phyloP scores from a whole-genome alignment of 2,888 invertebrate genomes.

The Sialis lutaria region DNA sequence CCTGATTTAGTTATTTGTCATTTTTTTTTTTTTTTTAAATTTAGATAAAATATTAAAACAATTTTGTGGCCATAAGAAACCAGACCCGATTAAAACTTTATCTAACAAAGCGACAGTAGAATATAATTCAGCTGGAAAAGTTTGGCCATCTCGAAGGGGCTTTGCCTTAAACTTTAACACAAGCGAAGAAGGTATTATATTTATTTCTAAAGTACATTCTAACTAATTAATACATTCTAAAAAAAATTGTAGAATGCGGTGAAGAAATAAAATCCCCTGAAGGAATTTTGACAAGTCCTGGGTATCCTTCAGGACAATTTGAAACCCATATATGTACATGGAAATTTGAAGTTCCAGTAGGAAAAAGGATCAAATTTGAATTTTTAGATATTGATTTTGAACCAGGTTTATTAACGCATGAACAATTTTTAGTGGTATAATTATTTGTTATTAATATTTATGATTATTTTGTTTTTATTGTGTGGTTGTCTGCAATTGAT shows the following conservation, averaged over 20 bases:
- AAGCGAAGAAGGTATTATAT: neutral
- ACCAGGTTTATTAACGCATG: conserved; percentile 6
- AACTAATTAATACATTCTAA: neutral
- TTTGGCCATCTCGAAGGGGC: neutral
- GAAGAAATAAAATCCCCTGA: conserved; percentile 31
- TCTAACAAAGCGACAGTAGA: too few relatives aligned
- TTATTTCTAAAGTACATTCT: neutral
- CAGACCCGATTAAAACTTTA: too few relatives aligned
- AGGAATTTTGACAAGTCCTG: conserved; percentile 53
- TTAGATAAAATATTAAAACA: too few relatives aligned
- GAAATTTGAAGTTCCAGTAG: conserved; percentile 46
- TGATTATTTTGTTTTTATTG: too few relatives aligned
- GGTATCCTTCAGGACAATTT: conserved; percentile 42
- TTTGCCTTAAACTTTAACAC: neutral
- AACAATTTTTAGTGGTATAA: conserved; percentile 5
- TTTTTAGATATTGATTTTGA: conserved; percentile 43
- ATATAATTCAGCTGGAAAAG: too few relatives aligned
- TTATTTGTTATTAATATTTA: neutral
- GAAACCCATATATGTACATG: conserved; percentile 40
- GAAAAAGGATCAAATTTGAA: conserved; percentile 42
- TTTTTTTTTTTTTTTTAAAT: too few relatives aligned
- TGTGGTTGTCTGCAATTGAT: too few relatives aligned
- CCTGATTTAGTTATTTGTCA: too few relatives aligned
- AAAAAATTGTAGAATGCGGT: conserved; percentile 40
- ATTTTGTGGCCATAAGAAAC: too few relatives aligned